phyloP scores from a whole-genome alignment of 2,113 vertebrate species.

The Mystacornis crossleyi region DNA sequence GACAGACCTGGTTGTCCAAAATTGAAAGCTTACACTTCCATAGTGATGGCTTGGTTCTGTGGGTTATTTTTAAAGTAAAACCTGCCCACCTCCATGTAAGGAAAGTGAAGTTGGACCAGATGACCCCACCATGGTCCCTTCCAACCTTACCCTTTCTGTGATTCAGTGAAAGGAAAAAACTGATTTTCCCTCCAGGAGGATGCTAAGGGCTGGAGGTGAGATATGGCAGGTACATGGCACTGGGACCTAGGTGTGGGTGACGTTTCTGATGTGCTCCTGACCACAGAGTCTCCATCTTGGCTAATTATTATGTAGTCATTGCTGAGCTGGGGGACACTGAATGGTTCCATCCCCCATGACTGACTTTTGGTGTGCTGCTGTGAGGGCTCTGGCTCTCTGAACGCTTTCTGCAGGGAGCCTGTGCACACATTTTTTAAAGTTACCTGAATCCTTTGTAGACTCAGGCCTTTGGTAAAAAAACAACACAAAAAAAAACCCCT shows the following conservation, averaged over 20 bases:
- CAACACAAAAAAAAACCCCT: too few relatives aligned
- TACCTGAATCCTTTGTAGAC: background rate
- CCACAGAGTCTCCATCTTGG: background rate
- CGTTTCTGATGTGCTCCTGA: background rate
- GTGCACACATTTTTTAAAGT: background rate
- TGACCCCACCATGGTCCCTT: background rate
- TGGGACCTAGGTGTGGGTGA: too few relatives aligned
- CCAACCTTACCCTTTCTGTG: background rate
- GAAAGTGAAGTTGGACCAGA: background rate
- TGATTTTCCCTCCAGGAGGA: background rate
- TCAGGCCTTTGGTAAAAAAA: background rate
- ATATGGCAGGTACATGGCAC: accelerated
- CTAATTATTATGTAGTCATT: background rate
- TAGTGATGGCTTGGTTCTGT: background rate
- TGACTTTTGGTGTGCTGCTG: background rate
- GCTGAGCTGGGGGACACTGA: background rate
- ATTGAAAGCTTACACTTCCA: background rate
- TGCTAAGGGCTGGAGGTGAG: background rate
- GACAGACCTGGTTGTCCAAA: background rate
- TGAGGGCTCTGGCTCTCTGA: background rate
- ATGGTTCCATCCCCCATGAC: accelerated
- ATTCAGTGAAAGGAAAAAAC: background rate
- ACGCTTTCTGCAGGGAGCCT: background rate
- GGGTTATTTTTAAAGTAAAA: background rate
- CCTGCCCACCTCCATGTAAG: background rate